Conservation (phyloP, 2,888 invertebrate genomes). For the Sturmia bella region DNA sequence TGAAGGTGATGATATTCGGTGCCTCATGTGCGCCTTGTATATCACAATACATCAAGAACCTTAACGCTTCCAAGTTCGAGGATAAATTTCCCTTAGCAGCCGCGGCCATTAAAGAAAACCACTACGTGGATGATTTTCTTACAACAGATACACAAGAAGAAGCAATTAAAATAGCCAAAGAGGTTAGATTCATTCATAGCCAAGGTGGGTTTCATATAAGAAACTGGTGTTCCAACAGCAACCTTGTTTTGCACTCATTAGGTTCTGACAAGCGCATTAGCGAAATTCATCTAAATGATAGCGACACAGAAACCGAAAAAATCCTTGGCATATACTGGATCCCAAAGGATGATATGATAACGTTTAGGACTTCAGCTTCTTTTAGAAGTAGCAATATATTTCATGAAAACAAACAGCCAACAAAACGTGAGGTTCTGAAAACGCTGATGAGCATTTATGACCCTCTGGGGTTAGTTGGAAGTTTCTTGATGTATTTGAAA, state of each 20-base stretch:
- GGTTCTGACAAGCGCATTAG: too few species aligned
- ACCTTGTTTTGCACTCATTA: not conserved
- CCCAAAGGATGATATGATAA: not conserved
- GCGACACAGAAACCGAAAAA: not conserved
- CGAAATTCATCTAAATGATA: not conserved
- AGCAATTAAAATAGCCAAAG: not conserved
- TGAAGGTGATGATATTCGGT: slow-evolving; percentile 6
- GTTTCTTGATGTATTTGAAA: slow-evolving; percentile 1
- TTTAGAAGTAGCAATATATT: not conserved
- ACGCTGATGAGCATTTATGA: slow-evolving; percentile 5
- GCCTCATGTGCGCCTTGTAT: slow-evolving; percentile 9
- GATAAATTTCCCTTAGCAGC: not conserved
- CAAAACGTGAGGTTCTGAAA: not conserved
- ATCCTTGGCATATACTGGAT: not conserved
- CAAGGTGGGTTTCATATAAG: not conserved
- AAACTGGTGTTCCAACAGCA: slow-evolving; percentile 18
- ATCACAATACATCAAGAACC: slow-evolving; percentile 5
- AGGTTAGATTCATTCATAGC: not conserved
- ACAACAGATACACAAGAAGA: not conserved
- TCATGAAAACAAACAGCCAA: not conserved
- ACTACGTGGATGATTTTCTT: slow-evolving; percentile 22
- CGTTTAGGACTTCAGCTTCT: not conserved
- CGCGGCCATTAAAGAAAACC: slow-evolving; percentile 10
- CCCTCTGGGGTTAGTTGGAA: not conserved
- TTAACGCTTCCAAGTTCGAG: not conserved